Percentiles rank a stretch among this genome's conserved stretches.
phyloP scores from a whole-genome alignment of 2,888 invertebrate species.

The Hydriomena furcata region DNA sequence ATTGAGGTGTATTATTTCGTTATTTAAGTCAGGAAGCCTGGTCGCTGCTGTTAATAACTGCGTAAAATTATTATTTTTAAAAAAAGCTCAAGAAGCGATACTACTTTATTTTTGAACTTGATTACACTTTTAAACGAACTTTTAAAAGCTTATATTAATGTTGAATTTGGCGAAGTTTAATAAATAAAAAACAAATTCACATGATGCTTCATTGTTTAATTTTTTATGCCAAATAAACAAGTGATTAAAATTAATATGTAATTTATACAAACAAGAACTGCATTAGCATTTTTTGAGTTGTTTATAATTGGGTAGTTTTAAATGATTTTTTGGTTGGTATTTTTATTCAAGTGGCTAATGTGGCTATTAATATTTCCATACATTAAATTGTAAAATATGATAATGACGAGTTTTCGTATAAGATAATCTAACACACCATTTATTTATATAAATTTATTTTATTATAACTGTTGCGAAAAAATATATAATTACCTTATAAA shows the following conservation, averaged over 20 bases:
- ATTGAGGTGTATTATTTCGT: slow-evolving; percentile 37
- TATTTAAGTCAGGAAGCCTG: slow-evolving; percentile 27
- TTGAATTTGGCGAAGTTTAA: too few relatives aligned
- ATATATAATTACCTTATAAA: not conserved
- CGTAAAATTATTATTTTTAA: not conserved
- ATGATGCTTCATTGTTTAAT: too few relatives aligned
- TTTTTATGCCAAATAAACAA: too few relatives aligned
- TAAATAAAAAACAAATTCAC: too few relatives aligned
- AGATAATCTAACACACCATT: not conserved
- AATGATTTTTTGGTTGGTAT: not conserved
- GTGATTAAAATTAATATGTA: not conserved
- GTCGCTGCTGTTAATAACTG: slow-evolving; percentile 27
- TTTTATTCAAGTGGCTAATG: not conserved
- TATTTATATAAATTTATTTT: too few relatives aligned
- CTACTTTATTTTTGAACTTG: too few relatives aligned
- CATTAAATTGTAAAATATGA: not conserved
- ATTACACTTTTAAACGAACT: too few relatives aligned
- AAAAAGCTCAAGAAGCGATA: not conserved
- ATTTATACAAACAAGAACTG: not conserved
- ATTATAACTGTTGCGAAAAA: not conserved
- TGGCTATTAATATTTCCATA: not conserved
- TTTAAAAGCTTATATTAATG: too few relatives aligned
- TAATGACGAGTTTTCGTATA: too few relatives aligned
- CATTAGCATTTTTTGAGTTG: not conserved
- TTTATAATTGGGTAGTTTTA: not conserved